Evolutionary conservation across 2,113 vertebrate genomes (phyloP).

Genomic region (Cottus gobio): DNA sequence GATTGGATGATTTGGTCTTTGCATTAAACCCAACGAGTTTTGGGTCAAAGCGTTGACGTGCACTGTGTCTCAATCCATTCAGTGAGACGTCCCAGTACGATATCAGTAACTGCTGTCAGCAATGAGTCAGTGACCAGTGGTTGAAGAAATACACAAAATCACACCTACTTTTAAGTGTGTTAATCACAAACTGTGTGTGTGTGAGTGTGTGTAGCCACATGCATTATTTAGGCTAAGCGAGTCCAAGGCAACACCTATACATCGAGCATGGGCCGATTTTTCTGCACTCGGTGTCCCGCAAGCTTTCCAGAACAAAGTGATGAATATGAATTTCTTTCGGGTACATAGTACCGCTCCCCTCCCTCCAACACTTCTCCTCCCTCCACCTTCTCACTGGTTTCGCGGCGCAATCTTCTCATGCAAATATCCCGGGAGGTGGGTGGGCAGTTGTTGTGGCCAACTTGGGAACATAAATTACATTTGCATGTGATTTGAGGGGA

Average conservation of each 20-base stretch:
- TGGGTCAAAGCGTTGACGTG: constrained; percentile 31
- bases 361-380: neutral
- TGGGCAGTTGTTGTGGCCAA: constrained; percentile 48
- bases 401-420: constrained; percentile 59
- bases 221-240: neutral
- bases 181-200: neutral
- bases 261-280: neutral
- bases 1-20: too few relatives aligned
- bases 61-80: constrained; percentile 1
- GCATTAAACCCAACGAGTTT: neutral
- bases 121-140: constrained; percentile 10
- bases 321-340: constrained; percentile 52
- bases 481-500: constrained; percentile 67
- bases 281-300: constrained; percentile 12
- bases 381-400: constrained; percentile 33
- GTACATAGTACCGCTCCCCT: constrained; percentile 1
- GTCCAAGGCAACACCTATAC: neutral
- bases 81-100: neutral
- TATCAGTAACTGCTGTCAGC: neutral
- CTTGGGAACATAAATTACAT: constrained; percentile 66
- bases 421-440: constrained; percentile 62
- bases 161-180: constrained; percentile 5
- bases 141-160: neutral
- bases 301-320: constrained; percentile 29
- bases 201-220: neutral